Conservation (phyloP, 2,113 vertebrate species). For the Etheostoma spectabile region DNA sequence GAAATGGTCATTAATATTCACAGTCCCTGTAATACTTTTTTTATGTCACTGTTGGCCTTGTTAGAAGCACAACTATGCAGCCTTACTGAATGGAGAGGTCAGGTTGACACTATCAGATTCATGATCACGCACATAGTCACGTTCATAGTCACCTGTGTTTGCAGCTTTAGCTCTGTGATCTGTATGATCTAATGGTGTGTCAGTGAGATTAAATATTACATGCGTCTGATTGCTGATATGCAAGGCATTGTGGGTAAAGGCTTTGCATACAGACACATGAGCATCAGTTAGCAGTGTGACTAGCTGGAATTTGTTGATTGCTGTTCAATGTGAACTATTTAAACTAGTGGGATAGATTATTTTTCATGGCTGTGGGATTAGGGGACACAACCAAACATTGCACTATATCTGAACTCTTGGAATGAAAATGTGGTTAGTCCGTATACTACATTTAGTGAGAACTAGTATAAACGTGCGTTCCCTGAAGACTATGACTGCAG, state of each 20-base stretch:
- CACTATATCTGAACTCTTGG: neutral
- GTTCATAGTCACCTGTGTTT: neutral
- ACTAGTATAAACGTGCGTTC: no score
- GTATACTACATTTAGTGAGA: neutral
- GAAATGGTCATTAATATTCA: no score
- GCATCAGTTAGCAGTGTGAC: neutral
- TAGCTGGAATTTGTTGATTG: neutral
- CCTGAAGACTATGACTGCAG: neutral
- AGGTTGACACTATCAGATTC: neutral
- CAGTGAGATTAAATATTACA: neutral
- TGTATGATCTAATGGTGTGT: neutral
- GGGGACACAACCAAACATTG: neutral
- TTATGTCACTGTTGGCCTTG: no score
- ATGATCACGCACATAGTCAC: neutral
- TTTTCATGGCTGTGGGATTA: neutral
- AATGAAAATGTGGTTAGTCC: neutral
- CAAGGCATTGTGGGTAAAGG: neutral
- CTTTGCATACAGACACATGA: conserved; percentile 1
- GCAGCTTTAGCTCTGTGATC: neutral
- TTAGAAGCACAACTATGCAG: conserved; percentile 26
- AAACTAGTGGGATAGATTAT: neutral
- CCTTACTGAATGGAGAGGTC: neutral
- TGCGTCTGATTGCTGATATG: neutral
- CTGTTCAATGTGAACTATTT: neutral
- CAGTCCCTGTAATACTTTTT: no score